Evolutionary conservation across 2,113 vertebrate genomes (phyloP).

Genomic region (Cyphomyrus plagiostoma): DNA sequence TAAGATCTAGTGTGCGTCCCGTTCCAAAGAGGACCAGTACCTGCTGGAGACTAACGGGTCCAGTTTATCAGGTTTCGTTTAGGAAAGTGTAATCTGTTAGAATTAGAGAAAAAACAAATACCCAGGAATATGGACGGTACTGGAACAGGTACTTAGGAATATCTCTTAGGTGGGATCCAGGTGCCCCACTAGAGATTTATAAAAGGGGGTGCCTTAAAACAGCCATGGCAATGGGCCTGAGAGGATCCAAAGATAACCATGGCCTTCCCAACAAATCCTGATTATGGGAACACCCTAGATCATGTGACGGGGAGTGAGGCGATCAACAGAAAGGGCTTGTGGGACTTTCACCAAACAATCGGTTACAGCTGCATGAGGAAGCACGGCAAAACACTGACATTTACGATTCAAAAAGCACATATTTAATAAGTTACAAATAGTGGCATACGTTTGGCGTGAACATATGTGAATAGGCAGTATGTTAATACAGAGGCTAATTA

Average conservation of each 20-base stretch:
- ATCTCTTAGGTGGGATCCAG: not conserved
- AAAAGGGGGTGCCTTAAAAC: not conserved
- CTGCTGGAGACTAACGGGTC: not conserved
- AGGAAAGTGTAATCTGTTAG: not conserved
- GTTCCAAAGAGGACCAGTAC: not conserved
- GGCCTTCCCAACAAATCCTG: not conserved
- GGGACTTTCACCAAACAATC: not conserved
- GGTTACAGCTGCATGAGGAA: not conserved
- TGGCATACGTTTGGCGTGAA: conserved; percentile 33
- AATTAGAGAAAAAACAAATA: not conserved
- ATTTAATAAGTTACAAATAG: conserved; percentile 50
- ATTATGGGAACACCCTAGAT: not conserved
- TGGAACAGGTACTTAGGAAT: not conserved
- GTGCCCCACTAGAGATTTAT: not conserved
- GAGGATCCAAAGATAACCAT: not conserved
- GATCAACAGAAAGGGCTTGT: not conserved
- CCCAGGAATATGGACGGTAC: not conserved
- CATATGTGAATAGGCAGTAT: conserved; percentile 22
- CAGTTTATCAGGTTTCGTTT: not conserved
- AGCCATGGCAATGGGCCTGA: not conserved
- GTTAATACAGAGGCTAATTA: conserved; percentile 35
- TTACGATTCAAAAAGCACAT: conserved; percentile 12
- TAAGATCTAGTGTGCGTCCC: not conserved
- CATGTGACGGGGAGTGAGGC: not conserved
- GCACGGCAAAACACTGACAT: not conserved